A percentile compares a stretch with the other conserved stretches of the same genome.
Evolutionary conservation across 2,113 vertebrate genomes (phyloP).

Genomic region (Erythrocebus patas): DNA sequence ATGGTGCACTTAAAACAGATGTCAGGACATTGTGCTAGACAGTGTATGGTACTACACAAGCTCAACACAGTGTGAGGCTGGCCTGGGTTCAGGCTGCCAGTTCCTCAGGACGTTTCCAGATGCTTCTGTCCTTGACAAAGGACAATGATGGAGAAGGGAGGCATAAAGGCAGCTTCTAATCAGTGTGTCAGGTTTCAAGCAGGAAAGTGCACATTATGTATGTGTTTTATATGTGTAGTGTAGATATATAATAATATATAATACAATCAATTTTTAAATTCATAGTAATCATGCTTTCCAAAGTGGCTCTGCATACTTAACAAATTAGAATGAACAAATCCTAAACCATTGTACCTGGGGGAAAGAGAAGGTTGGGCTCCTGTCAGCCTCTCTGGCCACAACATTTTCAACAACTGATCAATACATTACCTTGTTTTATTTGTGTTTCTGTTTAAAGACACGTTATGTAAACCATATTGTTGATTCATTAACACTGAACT

Average conservation of each 20-base stretch:
- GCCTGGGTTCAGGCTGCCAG: too few relatives aligned
- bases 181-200: not conserved
- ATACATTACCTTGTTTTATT: fast-evolving
- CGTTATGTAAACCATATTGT: fast-evolving
- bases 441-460: not conserved
- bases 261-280: too few relatives aligned
- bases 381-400: fast-evolving
- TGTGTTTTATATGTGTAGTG: not conserved
- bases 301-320: too few relatives aligned
- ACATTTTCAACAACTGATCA: not conserved
- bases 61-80: not conserved
- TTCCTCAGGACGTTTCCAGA: not conserved
- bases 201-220: not conserved
- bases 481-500: not conserved
- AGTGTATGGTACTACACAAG: fast-evolving
- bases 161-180: not conserved
- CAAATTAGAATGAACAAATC: not conserved
- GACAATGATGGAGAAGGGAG: not conserved
- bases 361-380: not conserved
- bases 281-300: not conserved
- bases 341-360: not conserved
- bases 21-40: fast-evolving
- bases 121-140: not conserved
- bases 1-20: fast-evolving
- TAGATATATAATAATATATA: too few relatives aligned